Conservation (phyloP, 2,797 vertebrate genomes). For the Schizothorax lantsangensis region DNA sequence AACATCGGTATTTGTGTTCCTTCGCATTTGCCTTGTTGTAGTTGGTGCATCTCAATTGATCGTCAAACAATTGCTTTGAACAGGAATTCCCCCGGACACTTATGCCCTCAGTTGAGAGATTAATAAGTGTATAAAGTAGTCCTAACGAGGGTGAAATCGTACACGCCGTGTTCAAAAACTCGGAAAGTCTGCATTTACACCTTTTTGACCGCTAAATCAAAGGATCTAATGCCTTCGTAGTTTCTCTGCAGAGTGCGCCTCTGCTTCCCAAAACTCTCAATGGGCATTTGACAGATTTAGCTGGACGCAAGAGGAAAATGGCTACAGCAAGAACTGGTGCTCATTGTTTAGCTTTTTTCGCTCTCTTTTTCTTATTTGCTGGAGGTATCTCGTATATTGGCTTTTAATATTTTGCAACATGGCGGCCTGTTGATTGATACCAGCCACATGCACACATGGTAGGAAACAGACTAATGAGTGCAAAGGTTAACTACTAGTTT, state of each 20-base stretch:
- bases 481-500: slow-evolving; percentile 71
- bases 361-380: slow-evolving; percentile 38
- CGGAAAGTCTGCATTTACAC: slow-evolving; percentile 17
- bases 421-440: slow-evolving; percentile 58
- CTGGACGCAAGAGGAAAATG: slow-evolving; percentile 58
- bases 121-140: neutral
- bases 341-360: slow-evolving; percentile 43
- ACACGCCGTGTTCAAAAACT: slow-evolving; percentile 14
- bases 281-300: slow-evolving; percentile 50
- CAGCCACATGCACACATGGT: slow-evolving; percentile 66
- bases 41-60: slow-evolving; percentile 32
- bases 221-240: slow-evolving; percentile 17
- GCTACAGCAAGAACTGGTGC: slow-evolving; percentile 61
- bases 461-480: slow-evolving; percentile 65
- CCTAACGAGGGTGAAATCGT: slow-evolving; percentile 1
- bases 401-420: slow-evolving; percentile 62
- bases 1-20: slow-evolving; percentile 3
- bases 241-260: slow-evolving; percentile 22
- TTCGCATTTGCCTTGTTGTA: slow-evolving; percentile 20
- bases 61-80: slow-evolving; percentile 29
- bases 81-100: neutral
- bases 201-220: slow-evolving; percentile 29
- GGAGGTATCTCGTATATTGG: slow-evolving; percentile 62
- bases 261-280: slow-evolving; percentile 52
- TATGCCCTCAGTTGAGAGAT: neutral